Evolutionary conservation across 2,888 invertebrate species (phyloP).

Genomic region (Gastracanthus pulcherrimus): DNA sequence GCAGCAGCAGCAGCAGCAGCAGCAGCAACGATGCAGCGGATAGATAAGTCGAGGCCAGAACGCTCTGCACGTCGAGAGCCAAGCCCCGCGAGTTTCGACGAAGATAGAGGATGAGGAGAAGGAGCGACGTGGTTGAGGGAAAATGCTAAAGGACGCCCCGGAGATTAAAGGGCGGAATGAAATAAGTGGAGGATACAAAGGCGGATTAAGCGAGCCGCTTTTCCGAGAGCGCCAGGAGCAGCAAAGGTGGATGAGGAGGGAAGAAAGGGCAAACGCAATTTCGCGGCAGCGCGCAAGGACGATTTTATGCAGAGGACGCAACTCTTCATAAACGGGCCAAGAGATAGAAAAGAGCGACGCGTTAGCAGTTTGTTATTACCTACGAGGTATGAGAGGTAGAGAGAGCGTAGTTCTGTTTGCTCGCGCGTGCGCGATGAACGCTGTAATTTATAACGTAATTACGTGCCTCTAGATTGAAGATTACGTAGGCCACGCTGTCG

Average conservation of each 20-base stretch:
- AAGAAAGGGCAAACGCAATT: not conserved
- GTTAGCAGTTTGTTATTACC: not conserved
- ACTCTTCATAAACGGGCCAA: not conserved
- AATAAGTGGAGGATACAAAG: slow-evolving; percentile 37
- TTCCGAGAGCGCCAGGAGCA: not conserved
- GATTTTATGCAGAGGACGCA: slow-evolving; percentile 10
- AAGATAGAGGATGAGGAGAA: not conserved
- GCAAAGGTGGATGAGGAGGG: not conserved
- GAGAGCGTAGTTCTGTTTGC: slow-evolving; percentile 1
- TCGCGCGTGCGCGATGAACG: not conserved
- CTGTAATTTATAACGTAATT: slow-evolving; percentile 21
- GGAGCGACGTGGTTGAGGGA: not conserved
- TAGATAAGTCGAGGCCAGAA: not conserved
- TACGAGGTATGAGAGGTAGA: not conserved
- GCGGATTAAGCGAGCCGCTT: slow-evolving; percentile 26
- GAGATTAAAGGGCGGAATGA: slow-evolving; percentile 38
- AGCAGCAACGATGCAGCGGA: not conserved
- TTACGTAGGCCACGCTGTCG: not conserved
- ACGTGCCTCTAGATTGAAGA: not conserved
- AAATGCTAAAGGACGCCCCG: slow-evolving; percentile 19
- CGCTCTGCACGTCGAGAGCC: too few relatives aligned
- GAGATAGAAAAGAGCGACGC: not conserved
- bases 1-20: not conserved
- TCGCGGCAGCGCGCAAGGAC: not conserved
- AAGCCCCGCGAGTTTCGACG: too few relatives aligned